A percentile compares a stretch with the other conserved stretches of the same genome.
phyloP scores from a whole-genome alignment of 2,888 invertebrate species.

The Hoplodrina blanda region DNA sequence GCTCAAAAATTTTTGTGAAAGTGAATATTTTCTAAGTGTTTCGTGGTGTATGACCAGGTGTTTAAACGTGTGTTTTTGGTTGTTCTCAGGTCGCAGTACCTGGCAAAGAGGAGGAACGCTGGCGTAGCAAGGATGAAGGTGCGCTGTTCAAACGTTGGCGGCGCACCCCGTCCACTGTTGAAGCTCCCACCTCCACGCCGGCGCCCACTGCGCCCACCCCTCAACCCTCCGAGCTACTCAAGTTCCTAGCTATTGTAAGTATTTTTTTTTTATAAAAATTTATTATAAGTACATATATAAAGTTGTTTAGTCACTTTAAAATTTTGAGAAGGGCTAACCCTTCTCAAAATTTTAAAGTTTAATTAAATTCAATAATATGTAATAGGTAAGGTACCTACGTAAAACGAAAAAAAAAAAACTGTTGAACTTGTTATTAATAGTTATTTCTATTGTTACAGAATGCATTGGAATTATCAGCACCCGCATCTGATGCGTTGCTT shows the following conservation, averaged over 20 bases:
- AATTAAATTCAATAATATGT: background rate
- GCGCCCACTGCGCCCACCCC: conserved; percentile 69
- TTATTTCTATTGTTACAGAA: conserved; percentile 92
- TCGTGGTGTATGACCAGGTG: conserved; percentile 74
- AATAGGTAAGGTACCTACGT: too few species aligned
- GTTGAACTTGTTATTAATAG: conserved; percentile 37
- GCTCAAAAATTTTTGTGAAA: conserved; percentile 67
- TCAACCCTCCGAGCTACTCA: conserved; percentile 90
- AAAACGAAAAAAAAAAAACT: background rate
- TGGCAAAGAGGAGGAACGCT: conserved; percentile 88
- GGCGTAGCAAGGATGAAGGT: conserved; percentile 86
- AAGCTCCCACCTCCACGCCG: conserved; percentile 72
- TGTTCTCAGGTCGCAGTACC: conserved; percentile 89
- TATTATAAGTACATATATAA: background rate
- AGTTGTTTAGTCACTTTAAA: too few species aligned
- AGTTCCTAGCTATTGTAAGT: conserved; percentile 96
- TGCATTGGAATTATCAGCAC: conserved; percentile 97
- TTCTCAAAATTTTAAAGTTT: background rate
- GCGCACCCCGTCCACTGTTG: conserved; percentile 77
- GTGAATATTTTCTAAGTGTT: conserved; percentile 71
- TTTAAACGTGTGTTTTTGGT: conserved; percentile 83
- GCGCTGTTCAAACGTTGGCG: conserved; percentile 88
- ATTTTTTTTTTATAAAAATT: conserved; percentile 50
- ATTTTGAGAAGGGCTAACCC: too few species aligned
- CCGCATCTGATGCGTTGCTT: conserved; percentile 96